Evolutionary conservation across 2,113 vertebrate species (phyloP).

Genomic region (Apodemus speciosus): DNA sequence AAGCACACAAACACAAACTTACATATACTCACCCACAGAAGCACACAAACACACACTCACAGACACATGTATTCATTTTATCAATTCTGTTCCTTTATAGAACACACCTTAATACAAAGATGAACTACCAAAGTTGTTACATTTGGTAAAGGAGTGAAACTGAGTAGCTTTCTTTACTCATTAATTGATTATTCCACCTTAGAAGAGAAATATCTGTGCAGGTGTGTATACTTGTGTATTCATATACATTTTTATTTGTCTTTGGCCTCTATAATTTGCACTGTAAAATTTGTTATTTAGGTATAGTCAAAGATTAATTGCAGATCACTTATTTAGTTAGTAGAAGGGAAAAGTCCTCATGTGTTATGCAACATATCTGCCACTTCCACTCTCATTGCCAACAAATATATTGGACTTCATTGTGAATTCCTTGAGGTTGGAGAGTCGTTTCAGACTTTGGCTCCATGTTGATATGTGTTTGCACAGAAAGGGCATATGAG

Average conservation of each 20-base stretch:
- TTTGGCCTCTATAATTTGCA: conserved; percentile 4
- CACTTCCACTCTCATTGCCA: background rate
- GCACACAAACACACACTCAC: background rate
- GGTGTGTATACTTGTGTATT: background rate
- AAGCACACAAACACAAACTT: background rate
- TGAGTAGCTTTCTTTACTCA: background rate
- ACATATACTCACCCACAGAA: background rate
- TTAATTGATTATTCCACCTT: background rate
- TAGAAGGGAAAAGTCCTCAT: background rate
- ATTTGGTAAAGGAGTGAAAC: background rate
- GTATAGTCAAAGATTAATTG: background rate
- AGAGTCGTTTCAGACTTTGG: background rate
- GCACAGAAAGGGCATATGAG: background rate
- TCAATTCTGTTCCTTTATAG: background rate
- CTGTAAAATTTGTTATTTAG: background rate
- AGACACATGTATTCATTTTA: background rate
- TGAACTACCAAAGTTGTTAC: background rate
- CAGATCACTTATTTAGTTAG: background rate
- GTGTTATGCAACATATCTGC: background rate
- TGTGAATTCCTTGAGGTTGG: background rate
- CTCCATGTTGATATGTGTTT: background rate
- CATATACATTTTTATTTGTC: background rate
- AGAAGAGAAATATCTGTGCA: background rate
- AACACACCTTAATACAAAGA: background rate
- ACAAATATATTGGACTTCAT: background rate